Evolutionary conservation across 2,888 invertebrate genomes (phyloP), one percentile per base, ranked within the genome.

Genomic region (Eupithecia tripunctaria): DNA sequence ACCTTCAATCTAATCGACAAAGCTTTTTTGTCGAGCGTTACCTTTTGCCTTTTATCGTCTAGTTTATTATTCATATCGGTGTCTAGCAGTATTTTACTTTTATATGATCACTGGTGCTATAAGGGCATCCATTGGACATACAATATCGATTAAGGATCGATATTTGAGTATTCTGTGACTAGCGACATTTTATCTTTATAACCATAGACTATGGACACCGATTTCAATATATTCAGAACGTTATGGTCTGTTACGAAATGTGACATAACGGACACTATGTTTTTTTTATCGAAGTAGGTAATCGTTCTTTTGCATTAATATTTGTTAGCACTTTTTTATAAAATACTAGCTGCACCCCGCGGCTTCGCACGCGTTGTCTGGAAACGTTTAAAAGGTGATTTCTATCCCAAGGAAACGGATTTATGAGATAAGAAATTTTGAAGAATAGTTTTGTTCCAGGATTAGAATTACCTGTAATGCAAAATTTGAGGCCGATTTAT

Each of bases 51-150:
- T 88, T 88, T 90, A 90, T 89, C 85, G 84, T 82, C 84, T 80
- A 80, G 79, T 90, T 91, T 89, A 91, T 88, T 85, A 83, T 75
- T 74, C 85, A 87, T 90, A 91, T 91, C 89, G 84, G 85, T 86
- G 89, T 88, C 88, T 78, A 83, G 86, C 83, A 87, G 84, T 89
- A 90, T 88, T 91, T 89, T 85, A 86, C 79, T 74, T 81, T 80
- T 78, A 82, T 84, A 86, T 85, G 88, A 86, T 82, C 78, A 82
- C 64, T 32, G 67, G 18, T 32, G 12, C 64, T 70, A 36, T 41
- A 29, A 43, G 63, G 69, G 64, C 67, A 68, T 38, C 75, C 76
- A 81, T 76, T 80, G 84, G 81, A 84, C 84, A 84, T 81, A 81
- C 82, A 81, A 82, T 81, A 81, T 86, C 85, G 84, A 86, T 87